Evolutionary conservation across 1,140 invertebrate genomes (phyloP), one percentile per base, ranked within the genome.

Genomic region (Drosophila auraria): DNA sequence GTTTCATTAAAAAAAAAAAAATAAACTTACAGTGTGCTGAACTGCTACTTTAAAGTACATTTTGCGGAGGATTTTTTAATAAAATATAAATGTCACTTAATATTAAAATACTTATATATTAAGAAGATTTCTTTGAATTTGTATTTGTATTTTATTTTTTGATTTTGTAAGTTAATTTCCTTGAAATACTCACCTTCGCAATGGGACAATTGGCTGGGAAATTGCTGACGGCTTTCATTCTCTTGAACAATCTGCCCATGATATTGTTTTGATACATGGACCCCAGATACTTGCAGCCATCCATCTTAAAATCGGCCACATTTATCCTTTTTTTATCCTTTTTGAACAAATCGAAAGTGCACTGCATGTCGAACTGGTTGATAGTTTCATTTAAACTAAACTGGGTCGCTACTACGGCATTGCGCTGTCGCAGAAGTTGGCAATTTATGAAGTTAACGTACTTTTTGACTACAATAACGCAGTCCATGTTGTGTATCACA

Each of bases 241-340:
- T 70, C 17, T 49, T 66, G 6, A 68, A 77, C 23, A 80, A 51
- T 33, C 42, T 77, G 12, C 71, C 71, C 12, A 70, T 9, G 8
- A 87, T 62, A 36, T 63, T 80, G 33, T 51, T 64, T 12, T 53
- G 45, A 23, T 83, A 76, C 27, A 83, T 20, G 1, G 58, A 42
- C 0, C 23, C 11, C n/a, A 87, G 15, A 23, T 80, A 89, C 15
- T 65, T 83, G 73, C 84, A 87, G 7, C 84, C 84, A 30, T 87
- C 78, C 53, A 89, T 36, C 38, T 78, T 62, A 5, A 54, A 2
- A 9, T 57, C 25, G 0, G 57, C 61, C 0, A 87, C 4, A 25
- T 56, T 89, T 45, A 75, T 56, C 17, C 61, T 61, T 14, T 5
- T 57, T 12, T 78, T 68, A 36, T 87, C 83, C 69, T 64, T 83